Base-by-base conservation (phyloP, 2,113 vertebrate species). In the Stigmatopora nigra region DNA sequence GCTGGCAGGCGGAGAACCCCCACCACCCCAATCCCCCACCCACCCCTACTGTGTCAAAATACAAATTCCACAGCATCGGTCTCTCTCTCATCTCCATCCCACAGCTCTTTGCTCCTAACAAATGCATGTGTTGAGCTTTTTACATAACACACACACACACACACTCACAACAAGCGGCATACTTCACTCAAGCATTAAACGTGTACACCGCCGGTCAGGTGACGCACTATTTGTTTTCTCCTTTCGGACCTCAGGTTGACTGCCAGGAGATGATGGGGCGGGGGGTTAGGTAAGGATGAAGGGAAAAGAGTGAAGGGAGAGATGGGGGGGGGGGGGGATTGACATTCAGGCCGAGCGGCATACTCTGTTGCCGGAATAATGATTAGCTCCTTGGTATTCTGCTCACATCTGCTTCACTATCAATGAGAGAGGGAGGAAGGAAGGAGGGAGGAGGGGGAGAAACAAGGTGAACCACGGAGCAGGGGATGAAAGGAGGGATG, bases 381-480 rank as follows among this genome's bases (percentile, higher is more conserved):
- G 89, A 92, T 90, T 80, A 92, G 87, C 86, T 88, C 60, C 70
- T 92, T 87, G 84, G 89, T 79, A 92, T 90, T 90, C 89, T 67
- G 74, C 84, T 89, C 89, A 89, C 91, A 90, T 87, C 82, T 78
- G 63, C 80, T 79, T 82, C 82, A 87, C 90, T 90, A 91, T 90
- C 89, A 92, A 90, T 89, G 89, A 86, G 86, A 71, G 75, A 73
- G 84, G 69, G 78, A 63, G 76, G 66, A 70, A 67, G 78, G 61
- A 67, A 59, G 49, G 16, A 48, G 22, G 44, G 31, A 61, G 45
- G 1, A 14, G 17, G 44, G 25, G 13, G 46, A 44, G 78, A 82
- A 79, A 77, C 82, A 82, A 84, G 78, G 81, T 80, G 80, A 82
- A 64, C 49, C 66, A 70, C 36, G 75, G 67, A 72, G 57, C 57